Evolutionary conservation across 1,140 invertebrate species (phyloP).

Genomic region (Camponotus pennsylvanicus): DNA sequence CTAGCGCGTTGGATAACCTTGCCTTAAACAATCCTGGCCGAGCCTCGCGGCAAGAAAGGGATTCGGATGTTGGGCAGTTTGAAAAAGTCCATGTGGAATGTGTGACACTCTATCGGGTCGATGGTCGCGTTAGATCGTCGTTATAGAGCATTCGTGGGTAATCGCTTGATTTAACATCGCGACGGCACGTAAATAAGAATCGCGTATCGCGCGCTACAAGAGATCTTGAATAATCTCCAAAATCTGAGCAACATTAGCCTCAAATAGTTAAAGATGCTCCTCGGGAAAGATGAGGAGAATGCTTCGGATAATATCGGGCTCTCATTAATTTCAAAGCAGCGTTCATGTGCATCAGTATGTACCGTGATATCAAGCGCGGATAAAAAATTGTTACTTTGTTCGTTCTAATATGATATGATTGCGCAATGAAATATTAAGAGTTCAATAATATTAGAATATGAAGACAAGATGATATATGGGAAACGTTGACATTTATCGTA

Average conservation of each 20-base stretch:
- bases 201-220: conserved; percentile 5
- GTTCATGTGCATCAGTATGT: neutral
- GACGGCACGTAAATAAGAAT: conserved; percentile 72
- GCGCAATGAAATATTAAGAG: conserved; percentile 22
- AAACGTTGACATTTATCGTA: conserved; percentile 56
- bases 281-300: neutral
- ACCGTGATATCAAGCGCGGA: neutral
- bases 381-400: neutral
- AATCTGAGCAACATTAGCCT: conserved; percentile 4
- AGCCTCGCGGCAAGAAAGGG: conserved; percentile 20
- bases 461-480: conserved; percentile 21
- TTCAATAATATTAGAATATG: conserved; percentile 23
- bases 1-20: conserved; percentile 12
- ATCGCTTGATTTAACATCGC: conserved; percentile 70
- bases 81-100: conserved; percentile 29
- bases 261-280: neutral
- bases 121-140: conserved; percentile 10
- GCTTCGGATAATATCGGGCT: neutral
- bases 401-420: neutral
- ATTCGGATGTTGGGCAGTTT: neutral
- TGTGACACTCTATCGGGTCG: conserved; percentile 20
- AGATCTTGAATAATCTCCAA: conserved; percentile 46
- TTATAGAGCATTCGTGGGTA: conserved; percentile 45
- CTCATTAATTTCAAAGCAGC: neutral
- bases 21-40: conserved; percentile 33